Percentiles rank a stretch among this genome's conserved stretches.
Conservation (phyloP, 2,888 invertebrate genomes). For the Rhaphigaster nebulosa region DNA sequence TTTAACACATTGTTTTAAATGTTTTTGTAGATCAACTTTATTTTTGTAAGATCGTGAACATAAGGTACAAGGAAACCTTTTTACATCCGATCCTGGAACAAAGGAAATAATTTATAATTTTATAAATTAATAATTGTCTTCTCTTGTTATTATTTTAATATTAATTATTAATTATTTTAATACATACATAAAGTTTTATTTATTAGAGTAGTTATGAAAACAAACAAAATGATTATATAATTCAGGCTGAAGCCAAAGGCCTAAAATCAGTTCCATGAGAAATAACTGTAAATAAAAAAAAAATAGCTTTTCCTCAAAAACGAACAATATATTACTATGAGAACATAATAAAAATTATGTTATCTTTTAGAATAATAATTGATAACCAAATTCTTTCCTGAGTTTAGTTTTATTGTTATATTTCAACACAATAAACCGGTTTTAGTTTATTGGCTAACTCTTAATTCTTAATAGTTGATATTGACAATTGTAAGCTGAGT, state of each 20-base stretch:
- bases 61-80: slow-evolving; percentile 61
- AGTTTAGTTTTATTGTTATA: background rate
- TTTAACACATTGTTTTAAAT: slow-evolving; percentile 68
- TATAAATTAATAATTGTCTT: background rate
- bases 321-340: too few relatives aligned
- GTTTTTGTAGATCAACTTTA: slow-evolving; percentile 64
- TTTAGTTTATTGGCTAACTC: background rate
- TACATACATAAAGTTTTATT: background rate
- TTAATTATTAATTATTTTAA: too few relatives aligned
- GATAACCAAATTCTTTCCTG: background rate
- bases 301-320: too few relatives aligned
- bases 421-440: background rate
- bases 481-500: background rate
- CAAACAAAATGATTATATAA: background rate
- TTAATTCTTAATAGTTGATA: background rate
- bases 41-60: slow-evolving; percentile 63
- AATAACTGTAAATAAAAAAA: background rate
- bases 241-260: background rate
- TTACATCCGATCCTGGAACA: background rate
- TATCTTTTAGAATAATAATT: background rate
- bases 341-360: background rate
- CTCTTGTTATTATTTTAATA: too few relatives aligned
- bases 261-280: background rate
- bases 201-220: background rate
- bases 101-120: background rate